These are phyloP conservation scores for Nixonia krombeini DNA, from an alignment of 1,140 invertebrate genomes.

Conservation along the genomic window DNA sequence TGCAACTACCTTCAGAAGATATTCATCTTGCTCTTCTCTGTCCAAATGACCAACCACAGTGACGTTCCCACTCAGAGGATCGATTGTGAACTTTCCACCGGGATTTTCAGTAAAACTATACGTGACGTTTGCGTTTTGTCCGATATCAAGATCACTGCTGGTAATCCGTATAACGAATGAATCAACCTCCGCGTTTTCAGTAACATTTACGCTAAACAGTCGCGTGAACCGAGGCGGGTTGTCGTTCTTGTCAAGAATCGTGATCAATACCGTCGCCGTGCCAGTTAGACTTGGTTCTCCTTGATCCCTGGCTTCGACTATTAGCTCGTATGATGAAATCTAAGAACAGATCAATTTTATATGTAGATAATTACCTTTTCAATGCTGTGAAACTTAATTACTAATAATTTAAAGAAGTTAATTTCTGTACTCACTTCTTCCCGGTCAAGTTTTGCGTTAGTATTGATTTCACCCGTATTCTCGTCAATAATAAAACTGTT, in stretches of 20 bases:
- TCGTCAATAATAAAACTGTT: slow-evolving; percentile 86
- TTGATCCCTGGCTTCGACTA: slow-evolving; percentile 89
- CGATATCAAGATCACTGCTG: slow-evolving; percentile 90
- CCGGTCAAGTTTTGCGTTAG: slow-evolving; percentile 86
- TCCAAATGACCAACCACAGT: slow-evolving; percentile 88
- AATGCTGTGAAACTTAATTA: background rate
- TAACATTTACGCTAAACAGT: slow-evolving; percentile 93
- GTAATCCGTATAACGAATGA: slow-evolving; percentile 94
- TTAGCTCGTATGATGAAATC: slow-evolving; percentile 85
- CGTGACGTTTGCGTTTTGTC: slow-evolving; percentile 88
- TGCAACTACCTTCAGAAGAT: slow-evolving; percentile 88
- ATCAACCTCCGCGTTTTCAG: slow-evolving; percentile 93
- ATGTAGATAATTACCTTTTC: background rate
- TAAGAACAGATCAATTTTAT: slow-evolving; percentile 15
- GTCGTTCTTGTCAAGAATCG: slow-evolving; percentile 93
- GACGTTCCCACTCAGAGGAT: slow-evolving; percentile 90
- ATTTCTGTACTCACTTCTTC: slow-evolving; percentile 75
- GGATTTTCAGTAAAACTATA: slow-evolving; percentile 92
- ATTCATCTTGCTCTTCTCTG: slow-evolving; percentile 92
- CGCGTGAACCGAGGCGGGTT: slow-evolving; percentile 94
- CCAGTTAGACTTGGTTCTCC: slow-evolving; percentile 87
- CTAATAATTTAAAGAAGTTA: no score
- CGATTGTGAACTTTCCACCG: slow-evolving; percentile 90
- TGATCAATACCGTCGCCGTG: slow-evolving; percentile 87
- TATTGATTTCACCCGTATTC: slow-evolving; percentile 87